Percentiles rank a stretch among this genome's conserved stretches.
Evolutionary conservation across 2,113 vertebrate species (phyloP).

Genomic region (Penelope pileata): DNA sequence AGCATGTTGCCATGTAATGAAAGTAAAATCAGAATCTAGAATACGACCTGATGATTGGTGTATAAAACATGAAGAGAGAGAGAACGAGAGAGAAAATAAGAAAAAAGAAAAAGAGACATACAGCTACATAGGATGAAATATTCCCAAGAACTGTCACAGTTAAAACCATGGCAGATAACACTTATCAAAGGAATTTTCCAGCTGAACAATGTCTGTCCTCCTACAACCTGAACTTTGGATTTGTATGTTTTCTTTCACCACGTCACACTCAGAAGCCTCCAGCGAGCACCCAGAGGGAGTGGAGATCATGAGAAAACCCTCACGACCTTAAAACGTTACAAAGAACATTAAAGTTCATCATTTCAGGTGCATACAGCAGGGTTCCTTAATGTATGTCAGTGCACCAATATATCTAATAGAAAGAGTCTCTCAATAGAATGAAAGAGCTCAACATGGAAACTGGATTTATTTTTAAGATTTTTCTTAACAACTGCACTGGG

Average conservation of each 20-base stretch:
- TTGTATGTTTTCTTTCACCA: not conserved
- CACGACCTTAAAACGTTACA: not conserved
- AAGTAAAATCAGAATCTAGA: constrained; percentile 23
- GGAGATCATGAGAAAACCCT: not conserved
- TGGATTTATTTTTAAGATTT: not conserved
- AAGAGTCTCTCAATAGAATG: not conserved
- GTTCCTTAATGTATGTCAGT: not conserved
- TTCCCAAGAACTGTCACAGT: not conserved
- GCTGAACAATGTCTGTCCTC: not conserved
- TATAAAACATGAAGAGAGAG: not conserved
- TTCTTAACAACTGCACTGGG: not conserved
- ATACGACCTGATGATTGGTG: not conserved
- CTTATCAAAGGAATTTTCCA: not conserved
- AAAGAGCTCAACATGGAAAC: not conserved
- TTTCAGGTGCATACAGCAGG: not conserved
- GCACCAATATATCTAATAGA: not conserved
- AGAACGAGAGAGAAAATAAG: not conserved
- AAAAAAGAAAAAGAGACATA: not conserved
- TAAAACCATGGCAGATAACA: not conserved
- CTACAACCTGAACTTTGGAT: not conserved
- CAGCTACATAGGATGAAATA: not conserved
- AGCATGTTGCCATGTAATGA: constrained; percentile 20
- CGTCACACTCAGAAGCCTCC: constrained; percentile 9
- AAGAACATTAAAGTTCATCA: not conserved
- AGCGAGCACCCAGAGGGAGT: not conserved